Conservation (phyloP, 2,113 vertebrate genomes). For the Halcyon senegalensis region DNA sequence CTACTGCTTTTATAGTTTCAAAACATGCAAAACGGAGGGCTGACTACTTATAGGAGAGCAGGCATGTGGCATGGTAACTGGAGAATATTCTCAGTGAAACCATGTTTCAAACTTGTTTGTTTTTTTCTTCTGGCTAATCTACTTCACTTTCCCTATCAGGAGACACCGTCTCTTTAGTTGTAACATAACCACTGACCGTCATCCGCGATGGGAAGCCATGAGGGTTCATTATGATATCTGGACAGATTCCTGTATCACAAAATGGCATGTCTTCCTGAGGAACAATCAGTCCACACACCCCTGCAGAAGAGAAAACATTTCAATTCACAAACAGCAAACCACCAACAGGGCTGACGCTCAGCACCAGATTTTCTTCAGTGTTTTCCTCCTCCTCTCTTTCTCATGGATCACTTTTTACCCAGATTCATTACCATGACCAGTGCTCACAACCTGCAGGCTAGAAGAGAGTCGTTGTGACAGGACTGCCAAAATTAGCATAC, state of each 20-base stretch:
- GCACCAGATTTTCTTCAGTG: constrained; percentile 35
- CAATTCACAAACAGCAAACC: neutral
- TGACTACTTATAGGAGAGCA: neutral
- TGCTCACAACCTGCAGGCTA: neutral
- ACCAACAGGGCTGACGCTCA: constrained; percentile 28
- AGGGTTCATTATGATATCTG: constrained; percentile 99
- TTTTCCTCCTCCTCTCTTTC: constrained; percentile 39
- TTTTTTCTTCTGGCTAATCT: neutral
- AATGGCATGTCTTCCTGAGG: constrained; percentile 99
- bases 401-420: constrained; percentile 32
- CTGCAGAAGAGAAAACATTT: constrained; percentile 75
- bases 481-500: constrained; percentile 29
- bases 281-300: constrained; percentile 97
- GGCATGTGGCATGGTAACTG: neutral
- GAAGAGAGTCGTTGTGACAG: neutral
- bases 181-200: constrained; percentile 82
- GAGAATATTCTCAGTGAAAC: neutral
- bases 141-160: neutral
- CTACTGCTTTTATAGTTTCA: neutral
- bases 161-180: neutral
- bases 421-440: constrained; percentile 56
- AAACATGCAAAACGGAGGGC: neutral
- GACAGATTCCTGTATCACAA: constrained; percentile 95
- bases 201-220: constrained; percentile 98
- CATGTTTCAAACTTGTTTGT: neutral